Percentiles rank a stretch among this genome's conserved stretches.
Conservation (phyloP, 2,113 vertebrate genomes). For the Myrmecobius fasciatus region DNA sequence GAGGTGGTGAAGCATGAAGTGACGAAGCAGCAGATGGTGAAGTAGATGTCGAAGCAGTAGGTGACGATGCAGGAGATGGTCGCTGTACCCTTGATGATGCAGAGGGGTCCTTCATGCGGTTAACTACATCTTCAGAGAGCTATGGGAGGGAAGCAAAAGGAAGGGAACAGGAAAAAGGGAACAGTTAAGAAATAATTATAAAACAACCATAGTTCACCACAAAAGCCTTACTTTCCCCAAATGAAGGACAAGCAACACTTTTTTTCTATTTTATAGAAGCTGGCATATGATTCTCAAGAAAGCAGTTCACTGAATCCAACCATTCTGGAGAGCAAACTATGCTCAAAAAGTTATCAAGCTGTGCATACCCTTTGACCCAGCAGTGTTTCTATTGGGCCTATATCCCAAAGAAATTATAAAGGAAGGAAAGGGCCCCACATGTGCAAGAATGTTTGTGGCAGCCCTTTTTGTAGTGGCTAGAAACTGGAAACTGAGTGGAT, state of each 20-base stretch:
- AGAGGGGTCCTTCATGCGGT: constrained; percentile 84
- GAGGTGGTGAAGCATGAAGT: neutral
- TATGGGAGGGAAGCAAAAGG: neutral
- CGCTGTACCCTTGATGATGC: constrained; percentile 57
- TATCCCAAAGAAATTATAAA: too few relatives aligned
- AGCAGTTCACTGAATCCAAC: constrained; percentile 50
- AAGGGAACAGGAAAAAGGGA: neutral
- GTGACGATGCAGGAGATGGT: accelerated
- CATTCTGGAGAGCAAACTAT: too few relatives aligned
- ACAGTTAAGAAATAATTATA: neutral
- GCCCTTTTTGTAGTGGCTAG: too few relatives aligned
- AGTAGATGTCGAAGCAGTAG: neutral
- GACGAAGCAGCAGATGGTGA: neutral
- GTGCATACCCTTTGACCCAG: too few relatives aligned
- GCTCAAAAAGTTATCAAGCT: too few relatives aligned
- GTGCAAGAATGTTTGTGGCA: too few relatives aligned
- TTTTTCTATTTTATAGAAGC: constrained; percentile 38
- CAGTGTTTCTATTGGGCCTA: too few relatives aligned
- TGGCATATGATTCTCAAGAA: constrained; percentile 57
- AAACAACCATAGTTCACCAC: neutral
- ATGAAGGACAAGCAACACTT: neutral
- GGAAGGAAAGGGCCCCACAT: too few relatives aligned
- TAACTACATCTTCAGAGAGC: constrained; percentile 88
- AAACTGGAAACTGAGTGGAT: too few relatives aligned
- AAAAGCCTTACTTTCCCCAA: constrained; percentile 34